Percentiles rank a stretch among this genome's conserved stretches.
Conservation (phyloP, 2,797 vertebrate species). For the Merluccius polli region DNA sequence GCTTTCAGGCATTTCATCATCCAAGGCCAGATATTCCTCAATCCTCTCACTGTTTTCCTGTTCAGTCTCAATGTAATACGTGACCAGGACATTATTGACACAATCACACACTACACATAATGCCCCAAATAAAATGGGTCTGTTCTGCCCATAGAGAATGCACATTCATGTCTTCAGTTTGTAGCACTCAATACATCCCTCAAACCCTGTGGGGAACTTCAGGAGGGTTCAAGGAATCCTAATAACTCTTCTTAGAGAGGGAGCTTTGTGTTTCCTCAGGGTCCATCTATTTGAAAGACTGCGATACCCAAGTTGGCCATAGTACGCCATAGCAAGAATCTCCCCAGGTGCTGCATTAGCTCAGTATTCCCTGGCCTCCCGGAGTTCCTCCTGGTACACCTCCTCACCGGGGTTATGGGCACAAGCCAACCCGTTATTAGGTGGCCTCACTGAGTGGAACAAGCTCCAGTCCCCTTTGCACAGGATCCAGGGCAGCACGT, state of each 20-base stretch:
- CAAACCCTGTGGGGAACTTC: background rate
- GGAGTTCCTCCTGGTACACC: constrained; percentile 78
- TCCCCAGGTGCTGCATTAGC: background rate
- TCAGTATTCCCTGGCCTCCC: constrained; percentile 85
- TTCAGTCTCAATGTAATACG: too few relatives aligned
- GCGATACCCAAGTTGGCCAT: background rate
- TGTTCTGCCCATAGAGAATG: background rate
- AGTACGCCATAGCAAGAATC: background rate
- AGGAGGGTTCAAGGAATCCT: background rate
- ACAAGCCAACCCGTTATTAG: constrained; percentile 80
- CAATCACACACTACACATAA: background rate
- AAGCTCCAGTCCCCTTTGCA: constrained; percentile 92
- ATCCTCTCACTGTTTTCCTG: too few relatives aligned
- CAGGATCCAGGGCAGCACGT: constrained; percentile 86
- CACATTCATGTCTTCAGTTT: background rate
- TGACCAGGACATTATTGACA: background rate
- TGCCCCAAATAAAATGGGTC: background rate
- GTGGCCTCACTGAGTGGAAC: constrained; percentile 79
- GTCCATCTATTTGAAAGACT: background rate
- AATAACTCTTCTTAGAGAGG: background rate
- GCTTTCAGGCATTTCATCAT: too few relatives aligned
- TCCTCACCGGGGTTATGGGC: constrained; percentile 74
- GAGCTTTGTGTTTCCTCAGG: background rate
- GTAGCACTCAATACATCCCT: background rate
- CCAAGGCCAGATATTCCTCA: too few relatives aligned